A percentile compares a stretch with the other conserved stretches of the same genome.
These are phyloP conservation scores for Agrochola macilenta DNA, from an alignment of 2,888 invertebrate species.

Conservation along the genomic window DNA sequence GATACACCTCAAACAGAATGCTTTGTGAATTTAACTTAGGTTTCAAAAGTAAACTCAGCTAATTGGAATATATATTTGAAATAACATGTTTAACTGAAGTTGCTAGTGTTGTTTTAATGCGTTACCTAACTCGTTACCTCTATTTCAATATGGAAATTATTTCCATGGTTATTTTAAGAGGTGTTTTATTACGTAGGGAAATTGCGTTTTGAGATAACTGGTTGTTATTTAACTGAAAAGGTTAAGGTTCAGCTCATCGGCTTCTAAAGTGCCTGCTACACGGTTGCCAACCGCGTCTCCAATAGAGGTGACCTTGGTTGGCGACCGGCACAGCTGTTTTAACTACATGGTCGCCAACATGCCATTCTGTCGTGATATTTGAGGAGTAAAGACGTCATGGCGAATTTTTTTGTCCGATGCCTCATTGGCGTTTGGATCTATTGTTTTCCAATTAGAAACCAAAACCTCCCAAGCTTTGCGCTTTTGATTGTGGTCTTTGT, in stretches of 20 bases:
- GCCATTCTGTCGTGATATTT: no score
- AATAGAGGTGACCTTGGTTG: no score
- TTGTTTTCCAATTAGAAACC: no score
- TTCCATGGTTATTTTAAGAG: conserved; percentile 13
- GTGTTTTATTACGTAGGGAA: conserved; percentile 27
- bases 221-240: conserved; percentile 13
- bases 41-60: conserved; percentile 84
- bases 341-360: no score
- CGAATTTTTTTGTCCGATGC: no score
- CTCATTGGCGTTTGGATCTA: no score
- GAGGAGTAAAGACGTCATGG: no score
- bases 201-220: not conserved
- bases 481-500: no score
- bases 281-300: no score
- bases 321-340: no score
- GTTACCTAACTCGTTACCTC: conserved; percentile 12
- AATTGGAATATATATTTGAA: conserved; percentile 88
- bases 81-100: conserved; percentile 76
- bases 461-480: no score
- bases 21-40: conserved; percentile 86
- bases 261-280: not conserved
- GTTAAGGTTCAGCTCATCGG: not conserved
- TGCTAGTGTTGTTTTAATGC: conserved; percentile 62
- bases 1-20: conserved; percentile 78
- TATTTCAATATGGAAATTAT: conserved; percentile 23